Conservation (phyloP, 2,797 vertebrate genomes). For the Borostomias antarcticus region DNA sequence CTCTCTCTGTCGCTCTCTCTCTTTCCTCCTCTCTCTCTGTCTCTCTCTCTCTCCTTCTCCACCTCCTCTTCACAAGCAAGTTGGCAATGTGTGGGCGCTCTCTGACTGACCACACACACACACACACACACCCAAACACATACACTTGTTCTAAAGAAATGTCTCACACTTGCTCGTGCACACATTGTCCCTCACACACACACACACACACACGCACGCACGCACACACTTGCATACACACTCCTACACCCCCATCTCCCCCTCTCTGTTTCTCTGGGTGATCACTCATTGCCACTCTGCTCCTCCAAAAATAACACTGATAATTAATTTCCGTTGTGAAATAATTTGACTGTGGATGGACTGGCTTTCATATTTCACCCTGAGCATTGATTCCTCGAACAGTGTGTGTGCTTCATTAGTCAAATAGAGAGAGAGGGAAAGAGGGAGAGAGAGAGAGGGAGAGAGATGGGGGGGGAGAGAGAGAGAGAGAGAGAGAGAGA, state of each 20-base stretch:
- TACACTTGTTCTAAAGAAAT: not conserved
- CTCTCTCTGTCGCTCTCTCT: no score
- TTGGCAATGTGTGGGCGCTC: no score
- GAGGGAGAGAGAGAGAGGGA: conserved; percentile 33
- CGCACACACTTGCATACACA: not conserved
- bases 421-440: conserved; percentile 35
- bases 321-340: conserved; percentile 78
- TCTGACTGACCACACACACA: conserved; percentile 15
- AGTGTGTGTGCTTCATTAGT: conserved; percentile 67
- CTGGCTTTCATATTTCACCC: conserved; percentile 73
- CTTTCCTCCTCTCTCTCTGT: not conserved
- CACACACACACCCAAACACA: conserved; percentile 1
- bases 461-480: conserved; percentile 22
- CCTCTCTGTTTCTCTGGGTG: conserved; percentile 46
- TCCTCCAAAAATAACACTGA: conserved; percentile 76
- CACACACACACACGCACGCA: not conserved
- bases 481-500: not conserved
- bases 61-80: not conserved
- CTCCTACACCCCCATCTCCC: conserved; percentile 21
- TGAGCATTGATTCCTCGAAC: conserved; percentile 61
- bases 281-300: conserved; percentile 64
- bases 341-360: conserved; percentile 66
- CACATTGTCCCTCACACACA: not conserved
- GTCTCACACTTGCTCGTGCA: not conserved
- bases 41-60: no score